Evolutionary conservation across 2,797 vertebrate species (phyloP).

Genomic region (Poecilia gillii): DNA sequence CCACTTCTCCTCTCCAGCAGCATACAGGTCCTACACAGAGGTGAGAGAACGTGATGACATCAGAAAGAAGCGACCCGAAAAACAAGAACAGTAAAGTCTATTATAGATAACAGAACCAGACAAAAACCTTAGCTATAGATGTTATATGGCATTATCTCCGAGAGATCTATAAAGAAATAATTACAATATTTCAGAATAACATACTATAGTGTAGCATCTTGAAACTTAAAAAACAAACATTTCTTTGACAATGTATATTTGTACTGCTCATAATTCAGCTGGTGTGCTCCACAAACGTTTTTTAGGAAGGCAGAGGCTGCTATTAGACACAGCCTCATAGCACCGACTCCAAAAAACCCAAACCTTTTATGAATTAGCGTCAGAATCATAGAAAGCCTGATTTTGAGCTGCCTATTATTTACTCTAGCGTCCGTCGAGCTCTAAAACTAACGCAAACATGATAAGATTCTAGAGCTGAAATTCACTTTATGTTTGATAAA

Average conservation of each 20-base stretch:
- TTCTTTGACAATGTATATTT: not conserved
- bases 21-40: conserved; percentile 85
- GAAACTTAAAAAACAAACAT: not conserved
- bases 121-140: not conserved
- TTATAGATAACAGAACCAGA: not conserved
- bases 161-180: not conserved
- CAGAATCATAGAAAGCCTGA: not conserved
- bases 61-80: not conserved
- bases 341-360: not conserved
- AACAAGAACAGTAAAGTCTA: not conserved
- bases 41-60: conserved; percentile 3
- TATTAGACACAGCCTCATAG: not conserved
- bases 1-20: conserved; percentile 94
- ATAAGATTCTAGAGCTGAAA: not conserved
- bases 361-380: not conserved
- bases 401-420: not conserved
- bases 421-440: not conserved
- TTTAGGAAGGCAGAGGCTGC: not conserved
- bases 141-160: not conserved
- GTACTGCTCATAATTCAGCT: not conserved
- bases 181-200: not conserved
- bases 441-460: not conserved
- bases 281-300: too few relatives aligned
- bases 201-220: not conserved
- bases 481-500: not conserved